Conservation (phyloP, 2,888 invertebrate genomes). For the Desoria tigrina region DNA sequence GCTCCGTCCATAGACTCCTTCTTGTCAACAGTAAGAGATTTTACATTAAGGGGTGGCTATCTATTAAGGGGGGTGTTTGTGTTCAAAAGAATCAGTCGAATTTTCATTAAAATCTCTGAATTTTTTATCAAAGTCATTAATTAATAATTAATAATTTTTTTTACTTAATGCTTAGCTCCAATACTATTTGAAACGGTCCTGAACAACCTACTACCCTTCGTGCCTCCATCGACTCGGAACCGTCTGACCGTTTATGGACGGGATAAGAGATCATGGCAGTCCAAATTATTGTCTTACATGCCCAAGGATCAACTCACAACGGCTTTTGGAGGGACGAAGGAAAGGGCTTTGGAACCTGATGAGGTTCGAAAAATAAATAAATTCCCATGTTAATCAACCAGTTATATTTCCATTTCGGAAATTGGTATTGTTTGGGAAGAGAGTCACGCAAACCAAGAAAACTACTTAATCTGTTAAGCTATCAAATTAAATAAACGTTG, state of each 20-base stretch:
- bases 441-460: too few relatives aligned
- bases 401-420: too few relatives aligned
- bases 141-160: too few relatives aligned
- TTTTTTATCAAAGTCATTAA: not conserved
- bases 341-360: constrained; percentile 8
- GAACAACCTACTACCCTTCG: not conserved
- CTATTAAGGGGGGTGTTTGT: too few relatives aligned
- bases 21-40: constrained; percentile 39
- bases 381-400: too few relatives aligned
- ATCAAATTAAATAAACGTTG: too few relatives aligned
- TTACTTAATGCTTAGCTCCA: not conserved
- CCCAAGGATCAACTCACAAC: constrained; percentile 21
- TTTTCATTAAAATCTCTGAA: too few relatives aligned
- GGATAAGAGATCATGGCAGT: constrained; percentile 27
- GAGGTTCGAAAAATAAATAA: too few relatives aligned
- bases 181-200: not conserved
- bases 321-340: constrained; percentile 25
- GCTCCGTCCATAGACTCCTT: constrained; percentile 24
- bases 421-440: too few relatives aligned
- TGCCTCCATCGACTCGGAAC: constrained; percentile 20
- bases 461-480: too few relatives aligned
- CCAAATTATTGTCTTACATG: constrained; percentile 21
- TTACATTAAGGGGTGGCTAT: too few relatives aligned
- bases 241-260: constrained; percentile 33
- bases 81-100: too few relatives aligned